Conservation (phyloP, 2,888 invertebrate genomes). For the Scaptomyza parva region DNA sequence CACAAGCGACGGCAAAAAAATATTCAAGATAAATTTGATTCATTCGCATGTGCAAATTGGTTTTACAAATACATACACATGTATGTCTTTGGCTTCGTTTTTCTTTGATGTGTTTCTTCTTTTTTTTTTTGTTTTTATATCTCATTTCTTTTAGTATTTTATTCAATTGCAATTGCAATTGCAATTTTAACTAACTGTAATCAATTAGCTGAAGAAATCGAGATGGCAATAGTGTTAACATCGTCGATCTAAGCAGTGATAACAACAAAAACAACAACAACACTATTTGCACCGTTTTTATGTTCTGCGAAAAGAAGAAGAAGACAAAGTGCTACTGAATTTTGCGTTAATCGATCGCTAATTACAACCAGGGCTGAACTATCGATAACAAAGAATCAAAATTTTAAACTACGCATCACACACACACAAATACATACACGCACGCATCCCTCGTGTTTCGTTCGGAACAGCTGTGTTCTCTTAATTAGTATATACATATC, state of each 20-base stretch:
- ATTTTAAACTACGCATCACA: constrained; percentile 1
- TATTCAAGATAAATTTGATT: not conserved
- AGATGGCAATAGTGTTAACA: not conserved
- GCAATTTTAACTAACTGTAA: constrained; percentile 1
- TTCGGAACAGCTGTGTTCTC: constrained; percentile 43
- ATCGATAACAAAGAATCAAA: constrained; percentile 47
- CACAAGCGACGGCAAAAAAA: not conserved
- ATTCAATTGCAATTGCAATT: constrained; percentile 19
- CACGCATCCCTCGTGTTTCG: constrained; percentile 32
- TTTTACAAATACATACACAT: not conserved
- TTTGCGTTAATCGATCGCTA: constrained; percentile 52
- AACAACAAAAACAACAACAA: constrained; percentile 8
- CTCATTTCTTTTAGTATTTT: constrained; percentile 14
- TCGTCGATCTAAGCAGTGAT: not conserved
- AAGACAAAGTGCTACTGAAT: not conserved
- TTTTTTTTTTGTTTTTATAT: constrained; percentile 6
- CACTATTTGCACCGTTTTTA: constrained; percentile 1
- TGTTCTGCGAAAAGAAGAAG: constrained; percentile 6
- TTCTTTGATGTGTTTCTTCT: constrained; percentile 3
- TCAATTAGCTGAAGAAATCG: constrained; percentile 3
- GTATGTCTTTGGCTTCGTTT: constrained; percentile 2
- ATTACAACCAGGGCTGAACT: constrained; percentile 51
- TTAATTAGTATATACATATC: too few species aligned
- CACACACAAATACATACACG: not conserved
- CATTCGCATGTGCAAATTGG: not conserved